These are phyloP conservation scores for Melolontha melolontha DNA, from an alignment of 2,888 invertebrate species.

Conservation along the genomic window DNA sequence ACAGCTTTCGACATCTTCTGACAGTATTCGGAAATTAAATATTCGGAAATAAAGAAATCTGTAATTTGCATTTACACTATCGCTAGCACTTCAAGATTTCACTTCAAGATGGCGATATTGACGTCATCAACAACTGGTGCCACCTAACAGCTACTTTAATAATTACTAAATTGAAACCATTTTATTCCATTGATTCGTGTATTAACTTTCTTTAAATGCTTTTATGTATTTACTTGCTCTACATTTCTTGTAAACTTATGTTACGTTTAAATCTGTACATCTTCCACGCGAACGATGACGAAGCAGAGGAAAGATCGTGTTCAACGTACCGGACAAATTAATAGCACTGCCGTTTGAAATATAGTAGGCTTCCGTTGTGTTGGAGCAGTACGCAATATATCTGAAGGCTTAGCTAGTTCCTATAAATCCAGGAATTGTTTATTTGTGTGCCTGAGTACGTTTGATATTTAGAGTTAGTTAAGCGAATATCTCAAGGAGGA, in stretches of 20 bases:
- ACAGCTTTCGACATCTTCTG: too few species aligned
- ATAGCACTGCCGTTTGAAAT: constrained; percentile 63
- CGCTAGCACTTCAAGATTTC: neutral
- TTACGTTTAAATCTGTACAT: constrained; percentile 57
- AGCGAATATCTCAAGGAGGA: too few species aligned
- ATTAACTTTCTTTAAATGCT: constrained; percentile 14
- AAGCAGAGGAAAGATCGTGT: constrained; percentile 57
- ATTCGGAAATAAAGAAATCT: too few species aligned
- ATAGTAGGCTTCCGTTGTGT: constrained; percentile 51
- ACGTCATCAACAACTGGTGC: neutral
- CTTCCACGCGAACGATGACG: constrained; percentile 60
- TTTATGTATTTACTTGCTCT: constrained; percentile 3
- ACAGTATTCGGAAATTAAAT: too few species aligned
- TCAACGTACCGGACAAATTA: constrained; percentile 63
- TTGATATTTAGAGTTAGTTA: neutral
- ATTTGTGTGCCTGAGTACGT: constrained; percentile 10
- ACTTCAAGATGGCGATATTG: neutral
- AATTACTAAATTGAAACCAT: neutral
- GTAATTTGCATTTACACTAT: too few species aligned
- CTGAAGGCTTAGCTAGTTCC: constrained; percentile 1
- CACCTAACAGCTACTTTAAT: neutral
- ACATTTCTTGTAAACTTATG: neutral
- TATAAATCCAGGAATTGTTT: constrained; percentile 9
- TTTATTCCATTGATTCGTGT: neutral
- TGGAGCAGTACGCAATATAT: constrained; percentile 1